Evolutionary conservation across 2,888 invertebrate species (phyloP).

Genomic region (Microctonus aethiopoides): DNA sequence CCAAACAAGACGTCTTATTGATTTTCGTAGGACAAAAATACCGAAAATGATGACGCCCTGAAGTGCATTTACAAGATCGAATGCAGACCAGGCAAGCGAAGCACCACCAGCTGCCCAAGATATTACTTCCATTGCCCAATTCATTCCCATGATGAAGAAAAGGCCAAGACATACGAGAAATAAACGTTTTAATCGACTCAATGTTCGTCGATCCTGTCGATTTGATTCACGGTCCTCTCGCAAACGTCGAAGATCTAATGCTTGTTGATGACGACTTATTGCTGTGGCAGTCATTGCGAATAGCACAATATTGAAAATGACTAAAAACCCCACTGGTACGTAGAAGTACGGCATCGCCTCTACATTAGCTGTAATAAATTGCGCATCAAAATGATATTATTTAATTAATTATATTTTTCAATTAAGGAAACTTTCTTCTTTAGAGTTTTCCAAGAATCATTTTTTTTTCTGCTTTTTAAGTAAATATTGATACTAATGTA

Average conservation of each 20-base stretch:
- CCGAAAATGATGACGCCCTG: constrained; percentile 78
- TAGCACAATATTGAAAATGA: constrained; percentile 70
- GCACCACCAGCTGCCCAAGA: constrained; percentile 74
- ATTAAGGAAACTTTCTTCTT: too few relatives aligned
- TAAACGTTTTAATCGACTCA: constrained; percentile 61
- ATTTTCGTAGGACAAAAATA: constrained; percentile 70
- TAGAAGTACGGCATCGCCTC: constrained; percentile 74
- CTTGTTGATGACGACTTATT: constrained; percentile 67
- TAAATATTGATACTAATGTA: too few relatives aligned
- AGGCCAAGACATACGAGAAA: constrained; percentile 73
- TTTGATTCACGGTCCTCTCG: constrained; percentile 59
- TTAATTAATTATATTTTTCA: neutral
- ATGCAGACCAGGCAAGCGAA: constrained; percentile 71
- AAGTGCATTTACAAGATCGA: constrained; percentile 77
- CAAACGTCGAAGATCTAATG: constrained; percentile 68
- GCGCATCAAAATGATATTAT: constrained; percentile 4
- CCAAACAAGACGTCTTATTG: constrained; percentile 57
- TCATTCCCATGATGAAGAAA: constrained; percentile 76
- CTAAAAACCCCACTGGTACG: constrained; percentile 71
- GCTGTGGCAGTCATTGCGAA: constrained; percentile 71
- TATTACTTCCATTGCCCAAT: constrained; percentile 78
- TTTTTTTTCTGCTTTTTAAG: too few relatives aligned
- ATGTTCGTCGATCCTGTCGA: constrained; percentile 54
- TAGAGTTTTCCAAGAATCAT: too few relatives aligned
- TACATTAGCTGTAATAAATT: constrained; percentile 68